These are phyloP conservation scores for Muscicapa adusta DNA, from an alignment of 2,113 vertebrate genomes.

Conservation along the genomic window DNA sequence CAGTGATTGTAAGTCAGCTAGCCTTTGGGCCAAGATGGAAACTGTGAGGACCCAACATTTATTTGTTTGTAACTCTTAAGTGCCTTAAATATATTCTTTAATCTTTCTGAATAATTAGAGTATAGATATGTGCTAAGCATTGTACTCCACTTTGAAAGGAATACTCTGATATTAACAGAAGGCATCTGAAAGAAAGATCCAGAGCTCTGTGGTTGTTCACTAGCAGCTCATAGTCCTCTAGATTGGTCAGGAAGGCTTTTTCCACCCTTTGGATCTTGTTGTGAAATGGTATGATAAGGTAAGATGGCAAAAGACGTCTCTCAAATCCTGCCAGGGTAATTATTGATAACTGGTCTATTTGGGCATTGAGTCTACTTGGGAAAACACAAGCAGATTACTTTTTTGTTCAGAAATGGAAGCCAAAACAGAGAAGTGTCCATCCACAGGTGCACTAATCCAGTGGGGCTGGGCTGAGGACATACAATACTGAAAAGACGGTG, in stretches of 20 bases:
- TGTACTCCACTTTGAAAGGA: neutral
- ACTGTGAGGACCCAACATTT: neutral
- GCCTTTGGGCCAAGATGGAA: neutral
- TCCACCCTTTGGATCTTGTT: neutral
- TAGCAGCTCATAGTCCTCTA: neutral
- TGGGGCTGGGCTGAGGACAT: neutral
- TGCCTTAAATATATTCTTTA: neutral
- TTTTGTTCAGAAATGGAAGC: neutral
- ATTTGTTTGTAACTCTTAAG: neutral
- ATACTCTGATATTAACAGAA: neutral
- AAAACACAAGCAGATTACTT: neutral
- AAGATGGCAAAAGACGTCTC: neutral
- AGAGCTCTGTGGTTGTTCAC: neutral
- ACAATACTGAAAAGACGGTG: neutral
- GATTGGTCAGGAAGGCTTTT: neutral
- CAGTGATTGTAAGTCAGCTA: neutral
- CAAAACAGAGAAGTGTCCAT: neutral
- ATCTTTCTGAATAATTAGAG: neutral
- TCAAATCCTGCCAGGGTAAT: neutral
- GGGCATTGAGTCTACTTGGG: neutral
- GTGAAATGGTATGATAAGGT: neutral
- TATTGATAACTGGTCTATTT: neutral
- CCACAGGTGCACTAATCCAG: neutral
- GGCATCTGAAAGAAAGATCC: neutral
- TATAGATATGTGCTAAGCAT: neutral